These are phyloP conservation scores for Eurystomus glaucurus DNA, from an alignment of 2,797 vertebrate species.

Conservation along the genomic window DNA sequence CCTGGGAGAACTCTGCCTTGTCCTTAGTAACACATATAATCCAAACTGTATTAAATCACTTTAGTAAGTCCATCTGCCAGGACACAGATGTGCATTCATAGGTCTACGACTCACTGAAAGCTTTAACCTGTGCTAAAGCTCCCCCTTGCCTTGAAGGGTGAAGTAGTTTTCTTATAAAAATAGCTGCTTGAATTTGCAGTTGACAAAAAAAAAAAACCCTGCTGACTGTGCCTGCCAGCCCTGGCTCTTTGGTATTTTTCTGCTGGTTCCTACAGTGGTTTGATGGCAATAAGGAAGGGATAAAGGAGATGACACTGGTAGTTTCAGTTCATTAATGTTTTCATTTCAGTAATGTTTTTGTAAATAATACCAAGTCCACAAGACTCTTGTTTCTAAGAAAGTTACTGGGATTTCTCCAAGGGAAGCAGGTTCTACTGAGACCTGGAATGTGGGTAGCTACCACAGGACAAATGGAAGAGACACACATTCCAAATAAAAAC, in stretches of 20 bases:
- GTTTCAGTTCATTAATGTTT: background rate
- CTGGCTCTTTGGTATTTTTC: background rate
- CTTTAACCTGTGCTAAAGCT: background rate
- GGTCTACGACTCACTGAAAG: background rate
- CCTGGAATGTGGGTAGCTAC: background rate
- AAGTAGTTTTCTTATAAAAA: background rate
- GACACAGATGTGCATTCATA: background rate
- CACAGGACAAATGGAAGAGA: background rate
- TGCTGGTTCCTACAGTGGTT: background rate
- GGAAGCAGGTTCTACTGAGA: background rate
- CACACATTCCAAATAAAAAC: background rate
- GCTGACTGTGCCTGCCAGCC: background rate
- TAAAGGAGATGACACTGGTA: background rate
- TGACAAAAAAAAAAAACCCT: rapidly evolving
- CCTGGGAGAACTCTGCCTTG: background rate
- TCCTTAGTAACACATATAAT: background rate
- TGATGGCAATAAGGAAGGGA: background rate
- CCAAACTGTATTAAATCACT: background rate
- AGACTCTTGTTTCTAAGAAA: background rate
- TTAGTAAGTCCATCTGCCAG: background rate
- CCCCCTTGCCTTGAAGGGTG: background rate
- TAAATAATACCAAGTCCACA: background rate
- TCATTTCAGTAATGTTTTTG: background rate
- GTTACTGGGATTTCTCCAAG: background rate
- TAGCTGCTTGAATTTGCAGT: background rate